Percentiles rank a stretch among this genome's conserved stretches.
Conservation (phyloP, 2,113 vertebrate species). For the Ctenomys sociabilis region DNA sequence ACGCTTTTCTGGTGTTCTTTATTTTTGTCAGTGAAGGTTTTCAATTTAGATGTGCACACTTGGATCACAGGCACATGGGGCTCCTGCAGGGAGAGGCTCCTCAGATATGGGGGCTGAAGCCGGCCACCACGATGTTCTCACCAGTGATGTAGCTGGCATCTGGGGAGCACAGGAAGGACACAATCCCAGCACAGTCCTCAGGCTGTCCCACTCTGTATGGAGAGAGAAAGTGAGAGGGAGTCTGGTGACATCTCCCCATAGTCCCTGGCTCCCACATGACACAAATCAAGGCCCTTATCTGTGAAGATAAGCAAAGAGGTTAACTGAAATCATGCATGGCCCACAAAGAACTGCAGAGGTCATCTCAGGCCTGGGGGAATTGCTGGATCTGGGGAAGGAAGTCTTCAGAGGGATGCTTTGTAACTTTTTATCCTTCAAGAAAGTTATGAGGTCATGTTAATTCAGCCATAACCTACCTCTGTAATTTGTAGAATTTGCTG, state of each 20-base stretch:
- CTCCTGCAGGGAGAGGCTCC: neutral
- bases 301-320: neutral
- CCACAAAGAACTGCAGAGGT: neutral
- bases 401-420: neutral
- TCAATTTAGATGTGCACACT: neutral
- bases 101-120: neutral
- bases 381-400: neutral
- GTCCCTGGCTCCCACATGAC: neutral
- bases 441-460: neutral
- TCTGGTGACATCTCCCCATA: neutral
- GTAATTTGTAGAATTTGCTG: neutral
- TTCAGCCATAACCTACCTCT: slow-evolving; percentile 10
- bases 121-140: neutral
- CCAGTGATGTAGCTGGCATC: neutral
- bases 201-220: neutral
- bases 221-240: neutral
- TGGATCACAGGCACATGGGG: neutral
- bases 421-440: neutral
- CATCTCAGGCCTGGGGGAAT: neutral
- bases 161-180: slow-evolving; percentile 25
- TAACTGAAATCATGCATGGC: neutral
- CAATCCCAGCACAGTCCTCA: neutral
- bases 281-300: neutral
- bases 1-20: slow-evolving; percentile 40
- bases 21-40: slow-evolving; percentile 21